These are phyloP conservation scores for Melieria omissa DNA, from an alignment of 2,888 invertebrate genomes.

Conservation along the genomic window DNA sequence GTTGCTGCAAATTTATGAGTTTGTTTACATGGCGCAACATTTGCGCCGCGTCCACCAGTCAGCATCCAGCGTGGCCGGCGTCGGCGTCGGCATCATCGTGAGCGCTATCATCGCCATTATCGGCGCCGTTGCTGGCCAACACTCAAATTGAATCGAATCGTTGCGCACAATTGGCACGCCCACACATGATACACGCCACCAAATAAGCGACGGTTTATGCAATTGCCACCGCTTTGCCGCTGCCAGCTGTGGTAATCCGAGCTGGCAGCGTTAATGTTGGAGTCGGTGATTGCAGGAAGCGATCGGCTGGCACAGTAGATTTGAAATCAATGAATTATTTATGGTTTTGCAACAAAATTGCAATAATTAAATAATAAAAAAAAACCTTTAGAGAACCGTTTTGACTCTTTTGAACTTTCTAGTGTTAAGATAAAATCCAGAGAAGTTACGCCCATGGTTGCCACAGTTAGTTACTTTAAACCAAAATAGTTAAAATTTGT, in stretches of 20 bases:
- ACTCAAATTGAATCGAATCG: slow-evolving; percentile 31
- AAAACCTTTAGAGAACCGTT: no score
- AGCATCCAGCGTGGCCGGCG: not conserved
- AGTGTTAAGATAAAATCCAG: no score
- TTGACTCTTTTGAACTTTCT: no score
- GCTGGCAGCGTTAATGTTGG: not conserved
- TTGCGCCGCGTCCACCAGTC: not conserved
- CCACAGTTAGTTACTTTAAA: no score
- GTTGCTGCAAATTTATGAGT: slow-evolving; percentile 33
- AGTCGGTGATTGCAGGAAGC: not conserved
- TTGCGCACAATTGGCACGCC: slow-evolving; percentile 34
- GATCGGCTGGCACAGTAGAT: not conserved
- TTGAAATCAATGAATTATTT: not conserved
- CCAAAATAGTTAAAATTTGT: no score
- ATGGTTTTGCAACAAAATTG: not conserved
- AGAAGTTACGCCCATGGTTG: no score
- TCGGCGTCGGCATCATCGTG: not conserved
- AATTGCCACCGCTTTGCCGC: not conserved
- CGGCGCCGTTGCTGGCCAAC: not conserved
- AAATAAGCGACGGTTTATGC: not conserved
- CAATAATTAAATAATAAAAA: not conserved
- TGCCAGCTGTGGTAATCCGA: slow-evolving; percentile 4
- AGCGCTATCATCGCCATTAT: slow-evolving; percentile 10
- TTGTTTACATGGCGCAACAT: slow-evolving; percentile 31
- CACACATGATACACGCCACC: slow-evolving; percentile 12